Base-by-base conservation (phyloP, 2,113 vertebrate genomes). In the Ariopsis seemanni region DNA sequence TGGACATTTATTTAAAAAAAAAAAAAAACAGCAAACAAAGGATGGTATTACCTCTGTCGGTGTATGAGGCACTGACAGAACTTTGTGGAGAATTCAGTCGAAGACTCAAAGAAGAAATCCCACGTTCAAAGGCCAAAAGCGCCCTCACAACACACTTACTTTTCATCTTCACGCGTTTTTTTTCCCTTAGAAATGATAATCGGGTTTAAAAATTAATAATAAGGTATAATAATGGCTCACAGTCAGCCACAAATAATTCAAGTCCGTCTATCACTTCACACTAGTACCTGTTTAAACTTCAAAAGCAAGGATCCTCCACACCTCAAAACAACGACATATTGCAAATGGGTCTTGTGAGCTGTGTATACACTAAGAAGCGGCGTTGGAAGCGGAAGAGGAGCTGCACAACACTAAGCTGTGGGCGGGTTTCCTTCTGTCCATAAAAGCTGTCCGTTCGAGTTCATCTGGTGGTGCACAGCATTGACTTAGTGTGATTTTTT, bases 141-240 rank as follows among this genome's bases (percentile, higher is more conserved):
- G 74, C 89, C n/a, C 52, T 91, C 55, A 87, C 52, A 25, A 88
- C 78, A 48, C 84, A 87, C 82, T 77, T 90, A 74, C 86, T 86
- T 74, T 90, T 79, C 92, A 92, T 92, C 20, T 62, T 91, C 9
- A 48, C 18, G 17, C n/a, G 15, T 34, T 58, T 30, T 10, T 20
- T 30, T 30, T 18, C 7, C 15, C 9, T 57, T 18, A 18, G 14
- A 80, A 80, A 34, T 78, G 25, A 27, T 17, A 27, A 14, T 11
- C 14, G 2, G n/a, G 7, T 6, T n/a, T n/a, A 27, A 42, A 42
- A 42, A 42, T 42, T 42, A 42, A 42, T 42, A 42, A 42, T 42
- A 2, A 42, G 34, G 34, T 42, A 42, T 30, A 79, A 27, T 18
- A 9, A 27, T 27, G 2, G 75, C 25, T 27, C 14, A 30, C n/a